Conservation (phyloP, 2,888 invertebrate species). For the Acleris laterana region DNA sequence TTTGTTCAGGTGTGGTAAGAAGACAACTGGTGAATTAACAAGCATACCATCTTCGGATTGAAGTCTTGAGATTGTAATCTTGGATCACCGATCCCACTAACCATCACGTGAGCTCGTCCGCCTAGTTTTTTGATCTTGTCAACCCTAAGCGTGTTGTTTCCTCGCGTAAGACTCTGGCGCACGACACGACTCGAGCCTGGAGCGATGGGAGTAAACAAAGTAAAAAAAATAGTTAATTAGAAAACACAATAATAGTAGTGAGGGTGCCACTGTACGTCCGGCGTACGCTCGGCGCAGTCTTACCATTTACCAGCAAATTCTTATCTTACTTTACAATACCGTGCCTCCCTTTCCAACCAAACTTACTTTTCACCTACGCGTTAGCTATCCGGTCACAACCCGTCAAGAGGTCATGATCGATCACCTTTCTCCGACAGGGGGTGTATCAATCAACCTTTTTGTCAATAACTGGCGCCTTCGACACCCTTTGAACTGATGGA, state of each 20-base stretch:
- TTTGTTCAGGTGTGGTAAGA: too few species aligned
- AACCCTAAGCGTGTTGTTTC: conserved; percentile 42
- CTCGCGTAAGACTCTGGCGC: conserved; percentile 24
- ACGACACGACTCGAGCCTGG: conserved; percentile 7
- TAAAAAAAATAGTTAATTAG: too few species aligned
- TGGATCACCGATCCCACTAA: too few species aligned
- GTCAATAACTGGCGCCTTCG: conserved; percentile 38
- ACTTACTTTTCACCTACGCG: not conserved
- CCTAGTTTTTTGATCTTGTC: not conserved
- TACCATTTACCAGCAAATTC: too few species aligned
- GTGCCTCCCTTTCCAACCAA: conserved; percentile 5
- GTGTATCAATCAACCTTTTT: conserved; percentile 47
- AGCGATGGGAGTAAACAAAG: conserved; percentile 26
- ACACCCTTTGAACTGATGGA: conserved; percentile 35
- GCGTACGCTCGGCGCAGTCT: too few species aligned
- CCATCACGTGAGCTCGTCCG: too few species aligned
- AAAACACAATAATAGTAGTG: too few species aligned
- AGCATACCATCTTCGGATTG: too few species aligned
- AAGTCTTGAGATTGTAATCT: too few species aligned
- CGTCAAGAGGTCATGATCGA: conserved; percentile 38
- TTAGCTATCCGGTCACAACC: conserved; percentile 9
- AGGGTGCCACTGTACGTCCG: too few species aligned
- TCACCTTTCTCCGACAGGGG: conserved; percentile 41
- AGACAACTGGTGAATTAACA: too few species aligned
- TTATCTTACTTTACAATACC: too few species aligned